Evolutionary conservation across 2,797 vertebrate genomes (phyloP), one percentile per base, ranked within the genome.

Genomic region (Mareca strepera): DNA sequence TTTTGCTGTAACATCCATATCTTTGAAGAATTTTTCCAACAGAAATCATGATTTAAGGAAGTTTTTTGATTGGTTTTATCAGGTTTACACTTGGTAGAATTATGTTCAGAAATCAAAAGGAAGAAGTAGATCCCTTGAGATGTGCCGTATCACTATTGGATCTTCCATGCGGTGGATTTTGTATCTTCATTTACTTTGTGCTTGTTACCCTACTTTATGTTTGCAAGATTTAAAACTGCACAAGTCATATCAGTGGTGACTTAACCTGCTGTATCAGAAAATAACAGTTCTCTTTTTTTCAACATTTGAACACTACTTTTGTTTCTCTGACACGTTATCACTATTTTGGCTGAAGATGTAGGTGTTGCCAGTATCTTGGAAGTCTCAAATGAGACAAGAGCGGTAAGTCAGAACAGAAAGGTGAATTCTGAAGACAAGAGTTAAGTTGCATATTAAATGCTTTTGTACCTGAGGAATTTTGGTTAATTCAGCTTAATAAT

Each of bases 11-110:
- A 26, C 33, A 55, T 58, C 66, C 3, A 4, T 88, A 53, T 56
- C 25, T 76, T 60, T 66, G 50, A 85, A 79, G 63, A 73, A 46
- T 18, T 75, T 48, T 44, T 59, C 17, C 69, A 67, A 35, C 52
- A 88, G 69, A 60, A 64, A 60, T 56, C 4, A 5, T 64, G 88
- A 75, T 84, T 84, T 91, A n/a, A 84, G 23, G 25, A 46, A 72
- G 21, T 52, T 5, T 74, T 83, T 81, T 84, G 18, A 44, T 60
- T 93, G 43, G 10, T 85, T 96, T 89, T 62, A 18, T 67, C 84
- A 80, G 59, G 62, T 88, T 76, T 93, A 53, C 81, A 25, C 35
- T 76, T 56, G 10, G 17, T 74, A 74, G 74, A 37, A 5, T 39
- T 84, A 25, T 35, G 14, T 43, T 86, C 37, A 92, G 41, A 74